A percentile compares a stretch with the other conserved stretches of the same genome.
phyloP scores from a whole-genome alignment of 2,888 invertebrate species.

The Andrena minutula region DNA sequence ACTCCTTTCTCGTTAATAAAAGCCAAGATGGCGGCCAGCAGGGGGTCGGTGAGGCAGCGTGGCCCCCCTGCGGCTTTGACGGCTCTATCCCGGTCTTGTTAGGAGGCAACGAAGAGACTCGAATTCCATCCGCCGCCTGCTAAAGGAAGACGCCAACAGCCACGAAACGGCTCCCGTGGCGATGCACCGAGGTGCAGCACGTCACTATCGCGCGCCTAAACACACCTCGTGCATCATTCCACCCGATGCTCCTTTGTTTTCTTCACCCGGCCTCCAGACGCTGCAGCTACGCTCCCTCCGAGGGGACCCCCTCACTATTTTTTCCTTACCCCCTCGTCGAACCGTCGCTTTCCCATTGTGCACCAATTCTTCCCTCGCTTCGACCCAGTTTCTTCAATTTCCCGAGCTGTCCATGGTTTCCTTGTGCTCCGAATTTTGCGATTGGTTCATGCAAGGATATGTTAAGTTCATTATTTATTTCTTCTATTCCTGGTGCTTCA shows the following conservation, averaged over 20 bases:
- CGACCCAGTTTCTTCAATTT: background rate
- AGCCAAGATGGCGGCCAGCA: conserved; percentile 83
- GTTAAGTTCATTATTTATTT: too few species aligned
- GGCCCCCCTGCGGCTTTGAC: conserved; percentile 84
- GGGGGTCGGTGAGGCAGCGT: conserved; percentile 82
- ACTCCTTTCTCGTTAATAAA: conserved; percentile 84
- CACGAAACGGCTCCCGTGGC: conserved; percentile 83
- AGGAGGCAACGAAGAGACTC: conserved; percentile 66
- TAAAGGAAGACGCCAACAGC: conserved; percentile 66
- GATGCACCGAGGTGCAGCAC: conserved; percentile 78
- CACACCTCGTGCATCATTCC: conserved; percentile 85
- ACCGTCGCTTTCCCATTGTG: background rate
- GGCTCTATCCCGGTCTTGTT: conserved; percentile 84
- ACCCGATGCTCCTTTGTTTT: conserved; percentile 79
- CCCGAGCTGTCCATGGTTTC: background rate
- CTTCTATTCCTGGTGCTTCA: too few species aligned
- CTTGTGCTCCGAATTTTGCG: too few species aligned
- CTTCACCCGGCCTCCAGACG: conserved; percentile 49
- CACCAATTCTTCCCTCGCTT: background rate
- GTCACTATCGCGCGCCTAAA: conserved; percentile 84
- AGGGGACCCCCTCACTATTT: background rate
- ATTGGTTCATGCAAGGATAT: too few species aligned
- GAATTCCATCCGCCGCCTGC: conserved; percentile 51
- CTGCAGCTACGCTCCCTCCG: background rate
- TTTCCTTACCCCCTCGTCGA: background rate